Percentiles rank a stretch among this genome's conserved stretches.
These are phyloP conservation scores for Perodicticus potto DNA, from an alignment of 2,797 vertebrate genomes.

Conservation along the genomic window DNA sequence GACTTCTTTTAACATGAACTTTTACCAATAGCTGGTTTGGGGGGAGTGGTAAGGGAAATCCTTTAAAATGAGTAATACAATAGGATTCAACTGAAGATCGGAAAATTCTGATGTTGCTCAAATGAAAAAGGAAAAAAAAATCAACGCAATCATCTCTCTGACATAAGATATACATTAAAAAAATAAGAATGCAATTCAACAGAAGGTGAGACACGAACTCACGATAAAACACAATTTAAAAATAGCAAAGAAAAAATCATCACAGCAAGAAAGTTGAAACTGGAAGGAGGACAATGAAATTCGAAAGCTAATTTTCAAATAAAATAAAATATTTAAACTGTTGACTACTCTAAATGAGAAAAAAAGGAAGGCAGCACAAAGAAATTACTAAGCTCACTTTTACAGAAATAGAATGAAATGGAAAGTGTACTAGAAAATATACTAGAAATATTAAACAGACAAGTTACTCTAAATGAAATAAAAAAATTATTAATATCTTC, in stretches of 20 bases:
- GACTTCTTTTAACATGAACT: background rate
- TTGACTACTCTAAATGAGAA: slow-evolving; percentile 2
- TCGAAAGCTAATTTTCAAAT: background rate
- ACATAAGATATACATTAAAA: background rate
- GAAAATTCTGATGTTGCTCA: background rate
- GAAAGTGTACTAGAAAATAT: background rate
- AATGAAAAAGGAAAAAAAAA: background rate
- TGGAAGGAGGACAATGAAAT: background rate
- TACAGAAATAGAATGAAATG: background rate
- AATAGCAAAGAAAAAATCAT: background rate
- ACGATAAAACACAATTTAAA: background rate
- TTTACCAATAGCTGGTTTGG: background rate
- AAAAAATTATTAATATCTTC: background rate
- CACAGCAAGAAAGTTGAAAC: background rate
- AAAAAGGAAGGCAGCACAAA: background rate
- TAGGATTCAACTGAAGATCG: background rate
- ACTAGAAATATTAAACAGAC: background rate
- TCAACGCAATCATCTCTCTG: background rate
- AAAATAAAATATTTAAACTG: background rate
- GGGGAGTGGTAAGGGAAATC: background rate
- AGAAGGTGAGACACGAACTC: background rate
- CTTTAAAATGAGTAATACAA: background rate
- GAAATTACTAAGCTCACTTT: background rate
- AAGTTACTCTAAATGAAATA: background rate
- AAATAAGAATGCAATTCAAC: background rate